Percentiles rank a stretch among this genome's conserved stretches.
Evolutionary conservation across 2,888 invertebrate genomes (phyloP).

Genomic region (Corythucha ciliata): DNA sequence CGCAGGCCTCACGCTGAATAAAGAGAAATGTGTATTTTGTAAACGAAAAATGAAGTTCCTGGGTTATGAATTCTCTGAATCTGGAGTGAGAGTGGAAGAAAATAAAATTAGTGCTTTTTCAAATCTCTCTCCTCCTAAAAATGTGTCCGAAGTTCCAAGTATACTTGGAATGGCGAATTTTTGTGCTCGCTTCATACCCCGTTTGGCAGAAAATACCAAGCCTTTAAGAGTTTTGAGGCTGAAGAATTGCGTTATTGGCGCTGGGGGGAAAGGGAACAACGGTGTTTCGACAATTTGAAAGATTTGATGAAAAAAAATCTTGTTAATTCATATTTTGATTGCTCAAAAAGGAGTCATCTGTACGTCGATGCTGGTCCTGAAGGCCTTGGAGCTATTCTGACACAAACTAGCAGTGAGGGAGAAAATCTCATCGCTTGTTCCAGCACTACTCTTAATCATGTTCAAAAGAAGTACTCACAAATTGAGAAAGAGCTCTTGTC

Average conservation of each 20-base stretch:
- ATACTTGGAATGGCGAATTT: conserved; percentile 10
- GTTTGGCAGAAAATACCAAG: background rate
- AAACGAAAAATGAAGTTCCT: conserved; percentile 35
- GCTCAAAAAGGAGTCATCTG: background rate
- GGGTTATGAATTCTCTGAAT: conserved; percentile 35
- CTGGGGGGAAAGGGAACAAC: conserved; percentile 4
- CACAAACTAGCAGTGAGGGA: too few relatives aligned
- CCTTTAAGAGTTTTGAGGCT: background rate
- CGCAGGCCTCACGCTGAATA: conserved; percentile 32
- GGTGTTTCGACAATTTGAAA: background rate
- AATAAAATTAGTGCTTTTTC: conserved; percentile 28
- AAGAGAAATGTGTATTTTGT: conserved; percentile 37
- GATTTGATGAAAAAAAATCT: background rate
- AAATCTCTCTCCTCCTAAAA: conserved; percentile 23
- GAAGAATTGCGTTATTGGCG: background rate
- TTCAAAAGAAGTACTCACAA: background rate
- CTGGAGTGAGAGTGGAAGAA: conserved; percentile 6
- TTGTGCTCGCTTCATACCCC: conserved; percentile 5
- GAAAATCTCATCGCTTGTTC: too few relatives aligned
- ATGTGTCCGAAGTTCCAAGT: conserved; percentile 11
- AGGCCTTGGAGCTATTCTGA: background rate
- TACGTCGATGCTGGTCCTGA: conserved; percentile 8
- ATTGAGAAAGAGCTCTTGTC: background rate
- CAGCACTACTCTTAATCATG: too few relatives aligned
- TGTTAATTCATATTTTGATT: conserved; percentile 1